Percentiles rank a stretch among this genome's conserved stretches.
Evolutionary conservation across 2,888 invertebrate genomes (phyloP).

Genomic region (Pollenia amentaria): DNA sequence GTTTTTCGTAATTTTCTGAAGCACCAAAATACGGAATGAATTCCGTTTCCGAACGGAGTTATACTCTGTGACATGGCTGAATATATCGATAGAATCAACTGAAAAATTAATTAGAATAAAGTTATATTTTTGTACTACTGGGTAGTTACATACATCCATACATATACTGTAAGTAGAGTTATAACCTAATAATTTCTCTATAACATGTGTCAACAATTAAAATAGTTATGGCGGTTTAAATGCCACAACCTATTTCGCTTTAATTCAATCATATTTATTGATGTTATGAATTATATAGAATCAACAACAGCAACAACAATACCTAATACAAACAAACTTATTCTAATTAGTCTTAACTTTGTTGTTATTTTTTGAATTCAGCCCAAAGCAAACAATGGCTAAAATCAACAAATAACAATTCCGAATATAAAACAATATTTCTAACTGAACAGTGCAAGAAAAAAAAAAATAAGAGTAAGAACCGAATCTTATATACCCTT

Average conservation of each 20-base stretch:
- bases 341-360: constrained; percentile 6
- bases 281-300: constrained; percentile 3
- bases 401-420: background rate
- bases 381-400: background rate
- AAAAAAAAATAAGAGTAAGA: too few species aligned
- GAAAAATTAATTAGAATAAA: background rate
- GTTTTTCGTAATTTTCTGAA: too few species aligned
- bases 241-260: constrained; percentile 24
- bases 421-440: background rate
- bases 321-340: background rate
- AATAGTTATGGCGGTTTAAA: background rate
- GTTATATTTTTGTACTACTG: background rate
- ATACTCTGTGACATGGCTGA: too few species aligned
- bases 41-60: too few species aligned
- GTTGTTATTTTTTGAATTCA: background rate
- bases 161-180: background rate
- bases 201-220: constrained; percentile 27
- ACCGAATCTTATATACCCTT: too few species aligned
- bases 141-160: background rate
- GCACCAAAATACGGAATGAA: too few species aligned
- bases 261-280: constrained; percentile 34
- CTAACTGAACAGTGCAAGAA: too few species aligned
- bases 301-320: background rate
- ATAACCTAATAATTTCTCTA: background rate
- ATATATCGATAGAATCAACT: background rate